Conservation (phyloP, 35 echinoderm and acorn worm genomes). For the Ptychodera flava region DNA sequence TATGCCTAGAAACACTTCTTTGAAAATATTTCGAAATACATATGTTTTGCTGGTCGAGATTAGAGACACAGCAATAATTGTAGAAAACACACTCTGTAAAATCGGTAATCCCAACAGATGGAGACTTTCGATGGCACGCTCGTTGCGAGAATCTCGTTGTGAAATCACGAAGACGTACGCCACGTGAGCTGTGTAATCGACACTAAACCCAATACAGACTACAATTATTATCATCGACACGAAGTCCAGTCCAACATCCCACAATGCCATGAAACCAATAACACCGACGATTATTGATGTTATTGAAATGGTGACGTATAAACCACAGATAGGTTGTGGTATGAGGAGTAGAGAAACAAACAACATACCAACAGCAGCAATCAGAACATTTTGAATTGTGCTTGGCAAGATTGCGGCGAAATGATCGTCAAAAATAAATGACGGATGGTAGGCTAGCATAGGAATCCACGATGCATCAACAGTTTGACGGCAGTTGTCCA, state of each 20-base stretch:
- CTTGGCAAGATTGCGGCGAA: background rate
- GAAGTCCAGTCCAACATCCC: background rate
- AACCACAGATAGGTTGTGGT: background rate
- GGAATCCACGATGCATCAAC: background rate
- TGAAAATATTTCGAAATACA: constrained; percentile 49
- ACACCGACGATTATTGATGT: background rate
- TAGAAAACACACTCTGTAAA: constrained; percentile 31
- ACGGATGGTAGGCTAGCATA: background rate
- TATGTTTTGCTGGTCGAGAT: constrained; percentile 19
- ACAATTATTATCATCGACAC: background rate
- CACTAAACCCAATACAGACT: background rate
- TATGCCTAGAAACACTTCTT: constrained; percentile 41
- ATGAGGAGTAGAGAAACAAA: background rate
- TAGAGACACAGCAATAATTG: constrained; percentile 30
- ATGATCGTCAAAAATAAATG: background rate
- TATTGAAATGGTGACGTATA: background rate
- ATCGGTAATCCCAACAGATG: constrained; percentile 48
- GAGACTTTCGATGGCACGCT: background rate
- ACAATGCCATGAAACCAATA: background rate
- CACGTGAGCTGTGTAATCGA: background rate
- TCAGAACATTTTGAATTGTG: background rate
- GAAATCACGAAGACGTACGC: background rate
- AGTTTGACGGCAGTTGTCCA: background rate
- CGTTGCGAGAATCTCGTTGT: background rate
- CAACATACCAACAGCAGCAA: background rate